A percentile compares a stretch with the other conserved stretches of the same genome.
These are phyloP conservation scores for Timema podura DNA, from an alignment of 2,888 invertebrate genomes.

Conservation along the genomic window DNA sequence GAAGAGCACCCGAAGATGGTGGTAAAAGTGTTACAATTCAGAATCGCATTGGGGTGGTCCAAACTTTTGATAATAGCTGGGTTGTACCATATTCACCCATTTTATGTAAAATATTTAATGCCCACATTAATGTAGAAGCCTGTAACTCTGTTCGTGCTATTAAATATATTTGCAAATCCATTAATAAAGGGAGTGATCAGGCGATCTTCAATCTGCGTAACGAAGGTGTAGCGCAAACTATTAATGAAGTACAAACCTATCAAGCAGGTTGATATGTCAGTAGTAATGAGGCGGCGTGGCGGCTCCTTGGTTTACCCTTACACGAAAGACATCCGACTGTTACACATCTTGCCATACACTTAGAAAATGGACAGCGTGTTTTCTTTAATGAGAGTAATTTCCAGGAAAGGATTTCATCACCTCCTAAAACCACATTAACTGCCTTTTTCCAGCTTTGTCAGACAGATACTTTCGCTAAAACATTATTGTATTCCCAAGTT, in stretches of 20 bases:
- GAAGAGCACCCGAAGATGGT: too few species aligned
- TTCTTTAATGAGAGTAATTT: slow-evolving; percentile 13
- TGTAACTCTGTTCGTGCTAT: not conserved
- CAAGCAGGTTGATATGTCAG: slow-evolving; percentile 8
- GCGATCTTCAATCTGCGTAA: not conserved
- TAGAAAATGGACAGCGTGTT: slow-evolving; percentile 10
- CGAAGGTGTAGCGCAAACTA: not conserved
- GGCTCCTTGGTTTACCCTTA: slow-evolving; percentile 10
- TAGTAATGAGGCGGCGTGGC: slow-evolving; percentile 2
- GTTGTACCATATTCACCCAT: not conserved
- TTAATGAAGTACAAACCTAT: slow-evolving; percentile 1
- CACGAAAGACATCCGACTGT: slow-evolving; percentile 9
- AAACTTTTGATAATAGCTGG: not conserved
- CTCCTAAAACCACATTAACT: not conserved
- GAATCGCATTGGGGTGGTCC: too few species aligned
- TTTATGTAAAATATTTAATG: slow-evolving; percentile 10
- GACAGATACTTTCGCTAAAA: slow-evolving; percentile 10
- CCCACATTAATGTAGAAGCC: not conserved
- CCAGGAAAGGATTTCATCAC: not conserved
- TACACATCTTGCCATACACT: slow-evolving; percentile 8
- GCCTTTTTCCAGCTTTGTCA: slow-evolving; percentile 12
- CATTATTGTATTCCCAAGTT: not conserved
- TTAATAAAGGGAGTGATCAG: slow-evolving; percentile 6
- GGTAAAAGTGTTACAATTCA: too few species aligned
- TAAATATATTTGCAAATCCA: not conserved